Evolutionary conservation across 1,140 invertebrate genomes (phyloP), one percentile per base, ranked within the genome.

Genomic region (Diabrotica virgifera): DNA sequence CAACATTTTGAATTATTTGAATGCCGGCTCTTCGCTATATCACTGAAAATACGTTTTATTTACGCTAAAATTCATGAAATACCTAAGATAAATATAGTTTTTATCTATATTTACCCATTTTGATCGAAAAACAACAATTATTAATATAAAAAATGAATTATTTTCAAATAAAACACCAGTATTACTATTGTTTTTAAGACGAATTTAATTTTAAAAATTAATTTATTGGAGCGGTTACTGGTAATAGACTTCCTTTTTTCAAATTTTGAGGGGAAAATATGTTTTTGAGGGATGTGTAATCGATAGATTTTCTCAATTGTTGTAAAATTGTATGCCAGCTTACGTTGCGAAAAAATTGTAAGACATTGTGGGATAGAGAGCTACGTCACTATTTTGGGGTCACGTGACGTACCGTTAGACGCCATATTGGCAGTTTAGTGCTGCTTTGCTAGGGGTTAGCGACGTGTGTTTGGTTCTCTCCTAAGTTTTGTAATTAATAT

Each of bases 341-440:
- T 77, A 75, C 74, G 73, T 76, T 73, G 75, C 62, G 71, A 76
- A 73, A 77, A 75, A 77, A 74, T 63, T 66, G 70, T 69, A 73
- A 74, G 72, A 75, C 75, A 73, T 75, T 70, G 72, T 66, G 69
- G 63, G 65, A 70, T 66, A 64, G 70, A 69, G 65, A 68, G 67
- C 68, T 76, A 80, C 79, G 80, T 81, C 80, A 81, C 78, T 77
- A 76, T 80, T 79, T 78, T 76, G 24, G 62, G 76, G 71, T 82
- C 80, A 82, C 80, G 80, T 82, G 80, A 82, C 77, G 72, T 71
- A 74, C 77, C 77, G 78, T 79, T 75, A 77, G 79, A 77, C 80
- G 80, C 80, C 80, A 82, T 82, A 80, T 82, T 82, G 79, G 79
- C 78, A 81, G 79, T 80, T 80, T 77, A 72, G 74, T 78, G 72